A percentile compares a stretch with the other conserved stretches of the same genome.
These are phyloP conservation scores for Elymnias hypermnestra DNA, from an alignment of 1,140 invertebrate species.

Conservation along the genomic window DNA sequence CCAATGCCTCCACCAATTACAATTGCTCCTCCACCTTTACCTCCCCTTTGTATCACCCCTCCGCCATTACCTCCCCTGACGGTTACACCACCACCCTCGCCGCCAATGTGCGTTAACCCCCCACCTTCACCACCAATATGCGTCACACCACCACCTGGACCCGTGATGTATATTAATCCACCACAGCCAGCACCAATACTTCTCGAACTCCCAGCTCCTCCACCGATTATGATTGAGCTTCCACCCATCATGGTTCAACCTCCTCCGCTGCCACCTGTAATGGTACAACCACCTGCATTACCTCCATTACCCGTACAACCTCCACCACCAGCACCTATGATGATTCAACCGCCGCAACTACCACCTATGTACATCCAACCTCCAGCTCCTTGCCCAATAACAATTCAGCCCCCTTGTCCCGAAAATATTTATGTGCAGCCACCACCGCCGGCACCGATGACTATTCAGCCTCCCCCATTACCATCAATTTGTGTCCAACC, in stretches of 20 bases:
- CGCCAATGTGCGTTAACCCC: constrained; percentile 49
- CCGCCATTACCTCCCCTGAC: constrained; percentile 42
- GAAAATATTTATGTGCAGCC: constrained; percentile 47
- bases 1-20: constrained; percentile 44
- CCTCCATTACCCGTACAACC: constrained; percentile 50
- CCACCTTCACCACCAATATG: constrained; percentile 46
- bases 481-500: constrained; percentile 52
- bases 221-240: constrained; percentile 51
- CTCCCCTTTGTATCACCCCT: constrained; percentile 42
- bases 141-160: constrained; percentile 43
- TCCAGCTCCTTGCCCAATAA: constrained; percentile 41
- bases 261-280: constrained; percentile 42
- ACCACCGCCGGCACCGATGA: constrained; percentile 40
- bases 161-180: constrained; percentile 43
- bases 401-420: constrained; percentile 47
- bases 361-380: constrained; percentile 52
- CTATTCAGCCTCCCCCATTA: constrained; percentile 46
- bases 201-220: constrained; percentile 42
- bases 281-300: constrained; percentile 47
- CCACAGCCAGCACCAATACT: constrained; percentile 43
- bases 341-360: constrained; percentile 45
- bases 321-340: constrained; percentile 42
- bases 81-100: constrained; percentile 34
- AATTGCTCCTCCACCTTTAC: constrained; percentile 36
- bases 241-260: constrained; percentile 52